Evolutionary conservation across 2,888 invertebrate genomes (phyloP), one percentile per base, ranked within the genome.

Genomic region (Peribatodes rhomboidaria): DNA sequence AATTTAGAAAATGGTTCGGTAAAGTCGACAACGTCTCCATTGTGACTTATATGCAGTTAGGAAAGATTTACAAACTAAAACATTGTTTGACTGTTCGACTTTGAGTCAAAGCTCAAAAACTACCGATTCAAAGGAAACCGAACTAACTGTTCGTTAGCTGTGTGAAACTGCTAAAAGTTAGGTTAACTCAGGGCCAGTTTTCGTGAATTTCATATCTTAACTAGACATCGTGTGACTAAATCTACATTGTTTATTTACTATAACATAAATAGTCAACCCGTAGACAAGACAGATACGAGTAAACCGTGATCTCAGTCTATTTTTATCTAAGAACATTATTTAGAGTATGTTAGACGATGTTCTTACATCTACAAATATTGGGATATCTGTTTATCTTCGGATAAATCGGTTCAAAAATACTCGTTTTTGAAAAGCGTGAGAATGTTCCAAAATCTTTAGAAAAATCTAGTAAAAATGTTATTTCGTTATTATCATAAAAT

Each of bases 321-420:
- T 50, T 18, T 50, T 50, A 50, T 50, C 50, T 11, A 6, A 11
- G 7, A 35, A 33, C 50, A 50, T 50, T 33, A 16, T 33, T 50
- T 33, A 35, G 16, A 50, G 31, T 18, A 13, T 50, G 50, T 50
- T 35, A 35, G 16, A 16, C 33, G 50, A 18, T 35, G 16, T 50
- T 9, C 11, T 35, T 18, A 50, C 3, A 16, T 18, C 33, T 47
- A 27, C 8, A 27, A 27, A 13, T 18, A 33, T 50, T 50, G 0
- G 13, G 11, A 33, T 49, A 49, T 0, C 27, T 2, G 16, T 2
- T 49, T 35, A 50, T 50, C 18, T 37, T 37, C 20, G 14, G 31
- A 49, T 49, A 49, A 33, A 50, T 50, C 35, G 50, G 14, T 35
- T 18, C 20, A 13, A 37, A 37, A 50, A 14, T 33, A 9, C 2